Base-by-base conservation (phyloP, 2,888 invertebrate species). In the Amphimallon solstitiale region DNA sequence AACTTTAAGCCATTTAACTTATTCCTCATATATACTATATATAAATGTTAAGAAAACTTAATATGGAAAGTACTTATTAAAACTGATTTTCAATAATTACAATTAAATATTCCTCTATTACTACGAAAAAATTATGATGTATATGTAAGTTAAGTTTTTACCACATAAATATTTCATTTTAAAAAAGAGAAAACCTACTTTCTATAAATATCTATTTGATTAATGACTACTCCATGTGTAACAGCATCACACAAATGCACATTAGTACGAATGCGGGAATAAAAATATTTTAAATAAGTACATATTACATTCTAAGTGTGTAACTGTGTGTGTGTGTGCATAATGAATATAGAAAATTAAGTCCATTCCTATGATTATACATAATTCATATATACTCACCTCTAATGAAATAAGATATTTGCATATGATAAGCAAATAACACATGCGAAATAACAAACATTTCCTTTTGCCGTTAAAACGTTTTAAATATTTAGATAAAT, bases 361-460 rank as follows among this genome's bases (percentile, higher is more conserved):
- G 23, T 29, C 48, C 9, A 43, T 23, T 54, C n/a, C 21, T 21
- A 23, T 23, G n/a, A 21, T 43, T 23, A 40, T n/a, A n/a, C 12
- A 40, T 43, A 56, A 56, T 43, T 56, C 56, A 43, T 40, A 15
- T 54, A 23, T 56, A 21, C 52, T 54, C 12, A 38, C 14, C 23
- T 56, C 56, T 29, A 56, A 38, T 43, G 43, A 56, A 29, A 43
- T 40, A 54, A 37, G 38, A 15, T 54, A 54, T 38, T 37, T 54
- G 21, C 38, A 54, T 38, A 54, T 19, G 38, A 29, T 43, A 56
- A 56, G 56, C 56, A 56, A 56, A 56, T 56, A 56, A 56, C 56
- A 56, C 56, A 56, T 56, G 23, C 56, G 56, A 56, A 56, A 40
- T 56, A 56, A 56, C 56, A 56, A 56, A 56, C 56, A 56, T 40